Evolutionary conservation across 1,140 invertebrate species (phyloP), one percentile per base, ranked within the genome.

Genomic region (Cydia pomonella): DNA sequence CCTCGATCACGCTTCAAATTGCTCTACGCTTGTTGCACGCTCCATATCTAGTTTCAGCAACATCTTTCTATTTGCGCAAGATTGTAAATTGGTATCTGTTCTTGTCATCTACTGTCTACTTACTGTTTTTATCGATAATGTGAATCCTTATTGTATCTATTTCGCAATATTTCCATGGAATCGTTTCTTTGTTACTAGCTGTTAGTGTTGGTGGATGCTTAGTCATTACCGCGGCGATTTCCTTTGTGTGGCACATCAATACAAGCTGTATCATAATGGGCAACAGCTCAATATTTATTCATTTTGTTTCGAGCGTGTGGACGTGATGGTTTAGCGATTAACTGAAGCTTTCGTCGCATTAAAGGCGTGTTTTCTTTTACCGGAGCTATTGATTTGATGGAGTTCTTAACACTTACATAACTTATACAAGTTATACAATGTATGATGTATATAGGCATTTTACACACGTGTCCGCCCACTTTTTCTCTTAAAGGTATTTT

Each of bases 1-100:
- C 89, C 83, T 87, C 75, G 77, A 79, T 80, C 80, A 80, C 75
- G 74, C 72, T 73, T 75, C 64, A 73, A 73, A 79, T 77, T 73
- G 75, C 66, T 78, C 62, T 75, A 78, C 75, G 77, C 77, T 80
- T 73, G 53, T 23, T 79, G 77, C 76, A 75, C 64, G 50, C 72
- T 77, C 53, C 75, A 73, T 81, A 74, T 78, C 75, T 50, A 73
- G 53, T 59, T 59, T 59, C 53, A 59, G 53, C 21, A 21, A 59
- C 53, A 59, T 59, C 53, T 59, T 59, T 59, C 53, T 59, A 59
- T 59, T 23, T 59, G 18, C 53, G 53, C 53, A n/a, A 12, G 53
- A 59, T 59, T 59, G 53, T 23, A 59, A 59, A 23, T 59, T 59
- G 18, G 53, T 59, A 59, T 59, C 50, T 59, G 50, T 59, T 59